These are phyloP conservation scores for Anoplopoma fimbria DNA, from an alignment of 2,113 vertebrate genomes.

Conservation along the genomic window DNA sequence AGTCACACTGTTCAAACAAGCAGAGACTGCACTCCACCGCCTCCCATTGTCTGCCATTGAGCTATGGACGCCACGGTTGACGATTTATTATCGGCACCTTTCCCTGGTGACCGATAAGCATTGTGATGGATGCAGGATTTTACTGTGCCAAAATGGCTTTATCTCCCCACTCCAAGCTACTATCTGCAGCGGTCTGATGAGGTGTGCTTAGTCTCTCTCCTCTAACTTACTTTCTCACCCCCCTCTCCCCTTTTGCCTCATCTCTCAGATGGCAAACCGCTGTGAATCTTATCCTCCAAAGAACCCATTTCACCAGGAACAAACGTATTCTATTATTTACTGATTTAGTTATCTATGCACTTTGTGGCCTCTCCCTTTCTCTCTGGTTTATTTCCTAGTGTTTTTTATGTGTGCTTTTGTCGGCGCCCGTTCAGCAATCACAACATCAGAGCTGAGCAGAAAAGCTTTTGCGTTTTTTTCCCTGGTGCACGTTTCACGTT, in stretches of 20 bases:
- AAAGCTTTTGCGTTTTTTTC: conserved; percentile 14
- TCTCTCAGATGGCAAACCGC: conserved; percentile 54
- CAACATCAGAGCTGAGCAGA: not conserved
- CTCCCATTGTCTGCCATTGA: conserved; percentile 75
- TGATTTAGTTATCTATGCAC: conserved; percentile 59
- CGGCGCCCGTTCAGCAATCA: not conserved
- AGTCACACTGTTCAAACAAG: conserved; percentile 82
- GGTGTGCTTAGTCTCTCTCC: conserved; percentile 56
- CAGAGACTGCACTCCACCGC: conserved; percentile 57
- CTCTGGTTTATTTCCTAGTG: conserved; percentile 30
- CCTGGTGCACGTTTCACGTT: conserved; percentile 42
- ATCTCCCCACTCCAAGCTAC: conserved; percentile 74
- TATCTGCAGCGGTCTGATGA: conserved; percentile 72
- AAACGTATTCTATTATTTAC: conserved; percentile 72
- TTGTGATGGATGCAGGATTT: conserved; percentile 81
- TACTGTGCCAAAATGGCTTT: conserved; percentile 78
- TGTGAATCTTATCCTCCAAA: conserved; percentile 45
- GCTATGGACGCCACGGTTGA: conserved; percentile 68
- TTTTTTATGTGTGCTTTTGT: conserved; percentile 33
- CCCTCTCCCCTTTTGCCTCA: not conserved
- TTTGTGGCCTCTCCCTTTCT: conserved; percentile 34
- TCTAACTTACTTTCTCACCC: conserved; percentile 28
- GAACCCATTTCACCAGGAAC: conserved; percentile 56
- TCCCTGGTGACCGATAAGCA: conserved; percentile 82
- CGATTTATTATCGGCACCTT: conserved; percentile 81